phyloP scores from a whole-genome alignment of 2,113 vertebrate species.

The Pollimyrus isidori region DNA sequence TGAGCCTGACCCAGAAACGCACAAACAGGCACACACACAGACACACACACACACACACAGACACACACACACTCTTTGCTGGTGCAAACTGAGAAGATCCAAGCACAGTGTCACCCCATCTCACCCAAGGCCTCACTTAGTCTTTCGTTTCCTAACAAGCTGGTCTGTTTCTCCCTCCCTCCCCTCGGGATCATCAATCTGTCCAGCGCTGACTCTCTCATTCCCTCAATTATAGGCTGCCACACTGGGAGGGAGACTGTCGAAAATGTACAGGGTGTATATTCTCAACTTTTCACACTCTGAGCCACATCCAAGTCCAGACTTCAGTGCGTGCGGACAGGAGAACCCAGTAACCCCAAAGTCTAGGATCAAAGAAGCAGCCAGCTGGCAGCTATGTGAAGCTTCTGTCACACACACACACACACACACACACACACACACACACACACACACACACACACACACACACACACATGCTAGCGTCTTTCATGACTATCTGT shows the following conservation, averaged over 20 bases:
- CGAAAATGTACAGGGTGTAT: background rate
- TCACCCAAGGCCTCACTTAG: background rate
- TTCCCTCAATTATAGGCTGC: background rate
- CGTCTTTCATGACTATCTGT: background rate
- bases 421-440: background rate
- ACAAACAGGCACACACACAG: background rate
- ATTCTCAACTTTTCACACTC: background rate
- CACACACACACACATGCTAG: background rate
- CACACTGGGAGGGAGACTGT: background rate
- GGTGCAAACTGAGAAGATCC: background rate
- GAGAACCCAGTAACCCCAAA: background rate
- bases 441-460: background rate
- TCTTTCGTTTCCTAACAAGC: background rate
- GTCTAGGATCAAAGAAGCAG: background rate
- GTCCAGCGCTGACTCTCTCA: background rate
- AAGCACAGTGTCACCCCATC: background rate
- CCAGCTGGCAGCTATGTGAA: background rate
- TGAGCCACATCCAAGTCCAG: background rate
- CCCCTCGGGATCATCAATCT: background rate
- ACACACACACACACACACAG: background rate
- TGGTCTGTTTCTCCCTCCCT: background rate
- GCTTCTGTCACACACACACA: background rate
- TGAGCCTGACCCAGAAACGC: slow-evolving; percentile 6
- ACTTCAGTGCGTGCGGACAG: background rate
- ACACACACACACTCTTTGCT: background rate